A percentile compares a stretch with the other conserved stretches of the same genome.
Evolutionary conservation across 2,888 invertebrate genomes (phyloP).

Genomic region (Oligia strigilis): DNA sequence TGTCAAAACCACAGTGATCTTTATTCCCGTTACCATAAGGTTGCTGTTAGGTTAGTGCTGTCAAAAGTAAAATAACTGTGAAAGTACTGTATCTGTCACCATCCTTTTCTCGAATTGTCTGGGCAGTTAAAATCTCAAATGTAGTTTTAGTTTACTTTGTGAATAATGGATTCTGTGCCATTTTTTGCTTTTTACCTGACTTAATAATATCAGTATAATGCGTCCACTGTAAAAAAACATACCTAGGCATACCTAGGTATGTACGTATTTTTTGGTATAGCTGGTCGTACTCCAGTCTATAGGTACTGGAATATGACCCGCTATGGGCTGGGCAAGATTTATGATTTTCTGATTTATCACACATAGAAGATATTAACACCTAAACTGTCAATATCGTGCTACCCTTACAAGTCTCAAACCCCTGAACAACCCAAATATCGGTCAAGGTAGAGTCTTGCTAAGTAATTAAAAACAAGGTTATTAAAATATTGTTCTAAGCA

Average conservation of each 20-base stretch:
- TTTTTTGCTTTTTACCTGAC: background rate
- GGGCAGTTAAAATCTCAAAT: background rate
- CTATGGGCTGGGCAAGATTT: background rate
- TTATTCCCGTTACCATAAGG: too few relatives aligned
- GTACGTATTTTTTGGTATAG: background rate
- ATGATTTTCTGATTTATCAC: background rate
- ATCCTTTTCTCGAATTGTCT: background rate
- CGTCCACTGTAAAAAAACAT: background rate
- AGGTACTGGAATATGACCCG: background rate
- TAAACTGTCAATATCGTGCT: background rate
- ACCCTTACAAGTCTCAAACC: background rate
- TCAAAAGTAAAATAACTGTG: background rate
- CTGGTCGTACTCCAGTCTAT: background rate
- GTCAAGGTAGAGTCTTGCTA: background rate
- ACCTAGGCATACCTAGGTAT: background rate
- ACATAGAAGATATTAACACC: background rate
- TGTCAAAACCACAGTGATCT: too few relatives aligned
- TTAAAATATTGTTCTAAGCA: background rate
- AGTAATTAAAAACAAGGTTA: conserved; percentile 7
- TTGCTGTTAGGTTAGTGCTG: too few relatives aligned
- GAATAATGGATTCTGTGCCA: background rate
- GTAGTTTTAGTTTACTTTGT: background rate
- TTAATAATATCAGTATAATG: background rate
- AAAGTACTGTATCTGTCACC: background rate
- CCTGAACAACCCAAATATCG: conserved; percentile 7